Evolutionary conservation across 2,113 vertebrate species (phyloP).

Genomic region (Burhinus bistriatus): DNA sequence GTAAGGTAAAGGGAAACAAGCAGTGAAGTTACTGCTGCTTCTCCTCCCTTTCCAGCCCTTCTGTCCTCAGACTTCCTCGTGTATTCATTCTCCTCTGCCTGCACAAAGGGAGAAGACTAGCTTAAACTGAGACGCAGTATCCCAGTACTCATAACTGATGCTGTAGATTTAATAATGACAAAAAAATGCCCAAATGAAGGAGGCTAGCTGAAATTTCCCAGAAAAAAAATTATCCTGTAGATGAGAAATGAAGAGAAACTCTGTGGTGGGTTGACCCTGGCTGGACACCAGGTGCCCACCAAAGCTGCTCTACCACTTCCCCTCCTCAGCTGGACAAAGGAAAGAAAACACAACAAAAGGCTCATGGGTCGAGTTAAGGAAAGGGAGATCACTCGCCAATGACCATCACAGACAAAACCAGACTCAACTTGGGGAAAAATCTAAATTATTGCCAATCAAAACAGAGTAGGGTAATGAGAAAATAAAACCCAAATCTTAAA

Average conservation of each 20-base stretch:
- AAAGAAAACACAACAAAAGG: not conserved
- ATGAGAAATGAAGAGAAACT: not conserved
- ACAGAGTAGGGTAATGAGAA: no score
- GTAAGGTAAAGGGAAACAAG: not conserved
- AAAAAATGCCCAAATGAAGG: not conserved
- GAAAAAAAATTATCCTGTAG: not conserved
- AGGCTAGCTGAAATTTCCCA: not conserved
- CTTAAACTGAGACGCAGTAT: not conserved
- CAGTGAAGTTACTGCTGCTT: not conserved
- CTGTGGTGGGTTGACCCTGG: not conserved
- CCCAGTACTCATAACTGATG: not conserved
- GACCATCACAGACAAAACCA: not conserved
- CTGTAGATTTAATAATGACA: not conserved
- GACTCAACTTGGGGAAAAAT: no score
- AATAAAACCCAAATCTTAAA: no score
- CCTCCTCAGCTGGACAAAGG: not conserved
- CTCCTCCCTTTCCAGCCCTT: not conserved
- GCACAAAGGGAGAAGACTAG: not conserved
- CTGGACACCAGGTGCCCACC: not conserved
- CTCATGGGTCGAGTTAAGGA: not conserved
- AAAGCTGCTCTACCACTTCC: not conserved
- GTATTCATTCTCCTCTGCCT: not conserved
- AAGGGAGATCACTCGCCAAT: not conserved
- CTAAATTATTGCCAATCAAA: no score
- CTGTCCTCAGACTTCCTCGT: not conserved